These are phyloP conservation scores for Megaceryle maxima DNA, from an alignment of 2,113 vertebrate species.

Conservation along the genomic window DNA sequence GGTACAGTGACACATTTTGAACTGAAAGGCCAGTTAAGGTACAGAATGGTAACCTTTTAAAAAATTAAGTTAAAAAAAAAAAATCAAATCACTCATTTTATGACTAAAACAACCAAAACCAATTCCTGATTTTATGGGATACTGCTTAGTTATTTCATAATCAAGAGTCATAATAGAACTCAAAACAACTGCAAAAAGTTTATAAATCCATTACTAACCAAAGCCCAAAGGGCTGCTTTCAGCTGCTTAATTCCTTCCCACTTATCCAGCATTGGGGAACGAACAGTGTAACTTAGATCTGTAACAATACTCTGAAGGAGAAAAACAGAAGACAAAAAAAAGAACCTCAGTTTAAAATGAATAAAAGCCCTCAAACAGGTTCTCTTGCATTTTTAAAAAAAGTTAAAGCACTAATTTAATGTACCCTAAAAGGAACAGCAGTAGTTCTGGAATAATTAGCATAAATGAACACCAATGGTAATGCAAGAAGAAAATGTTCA, in stretches of 20 bases:
- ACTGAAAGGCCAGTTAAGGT: neutral
- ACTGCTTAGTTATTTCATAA: neutral
- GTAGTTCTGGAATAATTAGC: neutral
- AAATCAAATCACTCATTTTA: neutral
- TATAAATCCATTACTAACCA: slow-evolving; percentile 81
- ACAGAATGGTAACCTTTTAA: neutral
- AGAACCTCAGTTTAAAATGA: neutral
- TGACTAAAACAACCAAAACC: neutral
- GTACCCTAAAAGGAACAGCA: neutral
- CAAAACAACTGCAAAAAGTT: neutral
- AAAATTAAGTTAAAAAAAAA: neutral
- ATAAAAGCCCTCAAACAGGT: neutral
- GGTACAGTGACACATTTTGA: neutral
- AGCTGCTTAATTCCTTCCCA: slow-evolving; percentile 98
- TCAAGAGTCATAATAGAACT: neutral
- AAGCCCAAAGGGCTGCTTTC: slow-evolving; percentile 96
- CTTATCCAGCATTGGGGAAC: slow-evolving; percentile 94
- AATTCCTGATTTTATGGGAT: neutral
- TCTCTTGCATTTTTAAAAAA: neutral
- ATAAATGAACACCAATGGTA: neutral
- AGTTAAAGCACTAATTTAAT: neutral
- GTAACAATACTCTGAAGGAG: slow-evolving; percentile 88
- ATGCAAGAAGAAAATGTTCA: neutral
- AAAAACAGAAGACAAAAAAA: neutral
- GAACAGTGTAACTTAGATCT: slow-evolving; percentile 94